These are phyloP conservation scores for Jordanella pulchra DNA, from an alignment of 2,797 vertebrate genomes.

Conservation along the genomic window DNA sequence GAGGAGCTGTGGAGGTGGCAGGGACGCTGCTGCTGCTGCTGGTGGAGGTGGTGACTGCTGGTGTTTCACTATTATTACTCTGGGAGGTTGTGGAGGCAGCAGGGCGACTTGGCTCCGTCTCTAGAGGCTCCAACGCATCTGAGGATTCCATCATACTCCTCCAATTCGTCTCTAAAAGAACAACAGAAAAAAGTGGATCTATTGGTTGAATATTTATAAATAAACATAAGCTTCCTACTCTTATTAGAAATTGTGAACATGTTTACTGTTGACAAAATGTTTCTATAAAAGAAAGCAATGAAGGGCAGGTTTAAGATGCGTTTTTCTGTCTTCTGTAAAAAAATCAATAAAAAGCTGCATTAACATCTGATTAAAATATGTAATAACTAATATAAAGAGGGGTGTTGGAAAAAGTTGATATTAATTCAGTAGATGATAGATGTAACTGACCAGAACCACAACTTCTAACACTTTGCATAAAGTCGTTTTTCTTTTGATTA, in stretches of 20 bases:
- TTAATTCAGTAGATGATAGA: too few species aligned
- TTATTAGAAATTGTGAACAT: neutral
- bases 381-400: too few species aligned
- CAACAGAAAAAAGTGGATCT: too few species aligned
- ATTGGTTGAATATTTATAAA: neutral
- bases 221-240: neutral
- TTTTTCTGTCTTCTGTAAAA: too few species aligned
- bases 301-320: too few species aligned
- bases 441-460: too few species aligned
- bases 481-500: too few species aligned
- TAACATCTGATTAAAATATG: too few species aligned
- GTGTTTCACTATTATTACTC: conserved; percentile 74
- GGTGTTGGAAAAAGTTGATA: too few species aligned
- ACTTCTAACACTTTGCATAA: too few species aligned
- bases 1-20: conserved; percentile 49
- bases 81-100: conserved; percentile 41
- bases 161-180: conserved; percentile 91
- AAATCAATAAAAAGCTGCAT: too few species aligned
- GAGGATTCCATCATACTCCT: conserved; percentile 96
- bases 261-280: neutral
- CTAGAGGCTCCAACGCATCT: conserved; percentile 87
- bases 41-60: neutral
- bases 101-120: conserved; percentile 78
- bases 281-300: neutral
- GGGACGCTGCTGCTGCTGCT: conserved; percentile 2